These are phyloP conservation scores for Callorhinus ursinus DNA, from an alignment of 2,113 vertebrate species.

Conservation along the genomic window DNA sequence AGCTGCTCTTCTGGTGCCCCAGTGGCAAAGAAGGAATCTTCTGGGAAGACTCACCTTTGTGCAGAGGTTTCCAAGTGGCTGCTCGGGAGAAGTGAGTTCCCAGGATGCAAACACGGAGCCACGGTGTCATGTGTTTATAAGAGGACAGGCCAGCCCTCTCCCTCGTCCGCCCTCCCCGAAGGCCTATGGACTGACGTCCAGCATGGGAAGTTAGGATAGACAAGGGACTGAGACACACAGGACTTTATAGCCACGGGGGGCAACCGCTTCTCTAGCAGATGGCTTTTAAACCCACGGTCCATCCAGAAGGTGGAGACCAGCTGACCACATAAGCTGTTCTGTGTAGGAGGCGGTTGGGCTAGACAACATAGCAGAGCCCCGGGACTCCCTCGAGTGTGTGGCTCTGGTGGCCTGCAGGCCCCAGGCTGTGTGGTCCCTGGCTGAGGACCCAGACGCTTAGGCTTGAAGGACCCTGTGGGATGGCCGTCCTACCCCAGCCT, in stretches of 20 bases:
- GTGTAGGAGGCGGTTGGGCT: rapidly evolving
- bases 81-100: background rate
- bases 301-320: background rate
- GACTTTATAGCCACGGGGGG: background rate
- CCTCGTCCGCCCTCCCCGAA: rapidly evolving
- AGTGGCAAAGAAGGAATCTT: background rate
- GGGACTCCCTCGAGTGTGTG: background rate
- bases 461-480: background rate
- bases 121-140: background rate
- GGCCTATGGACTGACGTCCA: background rate
- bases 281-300: background rate
- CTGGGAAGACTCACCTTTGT: background rate
- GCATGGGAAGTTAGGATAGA: background rate
- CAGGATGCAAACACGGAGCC: background rate
- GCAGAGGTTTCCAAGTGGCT: background rate
- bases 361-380: background rate
- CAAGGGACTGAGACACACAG: background rate
- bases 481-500: background rate
- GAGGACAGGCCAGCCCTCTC: too few species aligned
- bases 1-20: background rate
- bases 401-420: background rate
- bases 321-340: background rate
- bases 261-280: background rate
- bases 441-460: background rate
- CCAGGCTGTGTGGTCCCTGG: background rate